Base-by-base conservation (phyloP, 2,888 invertebrate species). In the Drosophila neonasuta region DNA sequence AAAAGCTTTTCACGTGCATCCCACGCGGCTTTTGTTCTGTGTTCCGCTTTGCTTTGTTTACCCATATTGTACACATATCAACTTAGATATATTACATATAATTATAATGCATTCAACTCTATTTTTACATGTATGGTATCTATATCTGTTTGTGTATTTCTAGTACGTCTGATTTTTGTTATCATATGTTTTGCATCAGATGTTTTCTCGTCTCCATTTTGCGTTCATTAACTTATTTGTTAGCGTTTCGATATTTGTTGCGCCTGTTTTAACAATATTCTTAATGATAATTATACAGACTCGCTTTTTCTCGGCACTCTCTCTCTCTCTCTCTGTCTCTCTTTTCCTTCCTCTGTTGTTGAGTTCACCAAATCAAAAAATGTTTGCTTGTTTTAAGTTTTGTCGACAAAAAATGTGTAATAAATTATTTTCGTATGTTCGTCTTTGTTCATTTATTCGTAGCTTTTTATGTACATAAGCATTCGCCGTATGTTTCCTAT, bases 131-230 rank as follows among this genome's bases (percentile, higher is more conserved):
- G 45, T 17, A 44, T 3, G 29, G 15, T 30, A 29, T 42, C 32
- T 36, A 36, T 41, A 8, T 6, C 8, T 41, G 3, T 29, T 1
- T 30, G 3, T 48, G 9, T 32, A 17, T 51, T 54, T 32, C 58
- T 58, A 45, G 42, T 15, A 50, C 51, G 15, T 55, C 57, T 64
- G 39, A 36, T 9, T 44, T 63, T 61, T 63, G 41, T 67, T 79
- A 79, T 79, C 79, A 84, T 67, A 72, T 74, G 68, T 68, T 70
- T 69, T 57, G 62, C 70, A 82, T 86, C 79, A 82, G 80, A 82
- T 82, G 79, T 73, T 81, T 59, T 48, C 55, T 58, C 42, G 44
- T 66, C 74, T 66, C 48, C 41, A 50, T 68, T 79, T 77, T 50
- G 56, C 79, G 75, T 71, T 83, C 69, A 78, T 86, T 80, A 80